Conservation (phyloP, 2,113 vertebrate species). For the Rallus limicola region DNA sequence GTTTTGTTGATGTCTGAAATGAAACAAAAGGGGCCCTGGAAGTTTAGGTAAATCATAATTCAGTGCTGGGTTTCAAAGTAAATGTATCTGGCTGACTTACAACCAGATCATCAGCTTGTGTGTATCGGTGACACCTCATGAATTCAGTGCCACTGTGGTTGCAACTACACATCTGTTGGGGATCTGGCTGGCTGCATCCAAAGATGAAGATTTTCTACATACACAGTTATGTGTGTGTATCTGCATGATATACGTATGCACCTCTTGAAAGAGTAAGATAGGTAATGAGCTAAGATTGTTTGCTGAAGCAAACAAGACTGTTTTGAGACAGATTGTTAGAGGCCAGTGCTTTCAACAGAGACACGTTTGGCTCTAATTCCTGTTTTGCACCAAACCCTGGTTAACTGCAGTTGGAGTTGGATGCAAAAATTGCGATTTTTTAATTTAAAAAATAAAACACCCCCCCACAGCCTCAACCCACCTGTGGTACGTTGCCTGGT, state of each 20-base stretch:
- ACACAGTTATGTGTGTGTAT: neutral
- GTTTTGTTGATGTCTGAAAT: neutral
- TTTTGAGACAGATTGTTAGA: neutral
- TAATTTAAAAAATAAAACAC: neutral
- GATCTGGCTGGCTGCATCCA: neutral
- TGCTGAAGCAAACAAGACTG: neutral
- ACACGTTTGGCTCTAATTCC: neutral
- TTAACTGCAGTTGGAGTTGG: neutral
- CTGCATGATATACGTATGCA: neutral
- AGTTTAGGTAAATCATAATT: neutral
- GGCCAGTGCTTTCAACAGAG: neutral
- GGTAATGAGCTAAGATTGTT: neutral
- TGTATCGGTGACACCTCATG: accelerated
- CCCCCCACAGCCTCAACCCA: neutral
- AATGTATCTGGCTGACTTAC: neutral
- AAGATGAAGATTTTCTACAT: neutral
- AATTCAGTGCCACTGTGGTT: neutral
- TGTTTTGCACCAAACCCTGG: neutral
- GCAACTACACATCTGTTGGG: neutral
- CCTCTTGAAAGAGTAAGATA: neutral
- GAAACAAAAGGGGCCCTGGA: neutral
- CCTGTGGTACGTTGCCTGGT: neutral
- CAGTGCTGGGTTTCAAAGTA: neutral
- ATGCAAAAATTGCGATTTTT: neutral
- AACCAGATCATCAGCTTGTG: neutral